Percentiles rank a stretch among this genome's conserved stretches.
These are phyloP conservation scores for Xiphophorus maculatus DNA, from an alignment of 2,113 vertebrate species.

Conservation along the genomic window DNA sequence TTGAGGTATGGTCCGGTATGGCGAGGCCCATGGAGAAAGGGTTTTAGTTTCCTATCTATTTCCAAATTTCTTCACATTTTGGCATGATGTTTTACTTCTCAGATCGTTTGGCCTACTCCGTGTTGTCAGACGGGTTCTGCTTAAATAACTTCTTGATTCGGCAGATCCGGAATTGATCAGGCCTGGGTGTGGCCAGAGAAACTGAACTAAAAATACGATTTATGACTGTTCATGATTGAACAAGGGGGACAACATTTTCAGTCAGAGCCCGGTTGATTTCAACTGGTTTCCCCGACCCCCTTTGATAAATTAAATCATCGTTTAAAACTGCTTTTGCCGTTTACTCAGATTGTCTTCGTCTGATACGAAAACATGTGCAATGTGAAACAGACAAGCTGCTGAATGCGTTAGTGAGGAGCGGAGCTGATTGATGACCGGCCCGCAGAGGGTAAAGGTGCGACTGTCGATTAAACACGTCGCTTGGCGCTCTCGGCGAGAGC, in stretches of 20 bases:
- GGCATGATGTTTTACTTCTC: neutral
- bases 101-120: neutral
- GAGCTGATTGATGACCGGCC: neutral
- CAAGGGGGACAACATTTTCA: too few relatives aligned
- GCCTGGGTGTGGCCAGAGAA: too few relatives aligned
- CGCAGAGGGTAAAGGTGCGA: neutral
- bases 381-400: neutral
- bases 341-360: neutral
- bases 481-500: slow-evolving; percentile 4
- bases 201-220: too few relatives aligned
- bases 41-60: too few relatives aligned
- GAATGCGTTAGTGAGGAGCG: neutral
- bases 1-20: too few relatives aligned
- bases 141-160: too few relatives aligned
- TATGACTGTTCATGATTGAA: too few relatives aligned
- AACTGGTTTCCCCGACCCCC: neutral
- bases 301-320: neutral
- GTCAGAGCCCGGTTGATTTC: too few relatives aligned
- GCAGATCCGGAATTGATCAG: too few relatives aligned
- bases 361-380: neutral
- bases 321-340: neutral
- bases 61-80: neutral
- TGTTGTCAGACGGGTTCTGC: too few relatives aligned
- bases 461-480: neutral
- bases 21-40: too few relatives aligned